Conservation (phyloP, 2,113 vertebrate genomes). For the Lepisosteus osseus region DNA sequence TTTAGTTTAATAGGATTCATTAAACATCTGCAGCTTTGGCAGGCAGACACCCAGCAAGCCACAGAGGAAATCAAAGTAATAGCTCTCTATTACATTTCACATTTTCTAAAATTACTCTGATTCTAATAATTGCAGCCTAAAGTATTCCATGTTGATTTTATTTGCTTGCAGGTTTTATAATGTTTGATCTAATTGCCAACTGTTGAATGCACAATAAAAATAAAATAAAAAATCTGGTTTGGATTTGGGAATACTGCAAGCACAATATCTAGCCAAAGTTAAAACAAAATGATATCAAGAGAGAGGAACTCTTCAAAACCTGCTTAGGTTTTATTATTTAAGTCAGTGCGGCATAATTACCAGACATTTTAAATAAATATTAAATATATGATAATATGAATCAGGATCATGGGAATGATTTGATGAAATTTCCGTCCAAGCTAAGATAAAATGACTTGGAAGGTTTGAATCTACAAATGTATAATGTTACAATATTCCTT, state of each 20-base stretch:
- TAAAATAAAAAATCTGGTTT: constrained; percentile 51
- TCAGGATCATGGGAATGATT: too few relatives aligned
- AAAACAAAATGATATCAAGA: too few relatives aligned
- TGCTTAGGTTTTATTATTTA: too few relatives aligned
- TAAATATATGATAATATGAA: too few relatives aligned
- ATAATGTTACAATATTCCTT: not conserved
- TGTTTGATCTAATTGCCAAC: constrained; percentile 51
- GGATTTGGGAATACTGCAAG: constrained; percentile 30
- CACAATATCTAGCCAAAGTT: constrained; percentile 32
- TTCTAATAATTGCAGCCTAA: constrained; percentile 65
- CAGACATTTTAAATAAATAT: too few relatives aligned
- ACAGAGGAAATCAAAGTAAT: constrained; percentile 66
- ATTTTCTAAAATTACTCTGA: constrained; percentile 64
- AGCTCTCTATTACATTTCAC: constrained; percentile 50
- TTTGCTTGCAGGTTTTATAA: constrained; percentile 48
- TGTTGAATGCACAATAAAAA: constrained; percentile 45
- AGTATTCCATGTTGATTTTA: constrained; percentile 45
- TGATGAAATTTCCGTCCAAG: too few relatives aligned
- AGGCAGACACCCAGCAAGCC: constrained; percentile 50
- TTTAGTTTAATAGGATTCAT: constrained; percentile 65
- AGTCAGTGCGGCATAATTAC: too few relatives aligned
- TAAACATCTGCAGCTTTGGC: constrained; percentile 51
- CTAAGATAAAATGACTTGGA: too few relatives aligned
- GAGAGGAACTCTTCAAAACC: constrained; percentile 10
- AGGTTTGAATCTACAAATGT: not conserved